Evolutionary conservation across 2,888 invertebrate genomes (phyloP).

Genomic region (Escarpia spicata): DNA sequence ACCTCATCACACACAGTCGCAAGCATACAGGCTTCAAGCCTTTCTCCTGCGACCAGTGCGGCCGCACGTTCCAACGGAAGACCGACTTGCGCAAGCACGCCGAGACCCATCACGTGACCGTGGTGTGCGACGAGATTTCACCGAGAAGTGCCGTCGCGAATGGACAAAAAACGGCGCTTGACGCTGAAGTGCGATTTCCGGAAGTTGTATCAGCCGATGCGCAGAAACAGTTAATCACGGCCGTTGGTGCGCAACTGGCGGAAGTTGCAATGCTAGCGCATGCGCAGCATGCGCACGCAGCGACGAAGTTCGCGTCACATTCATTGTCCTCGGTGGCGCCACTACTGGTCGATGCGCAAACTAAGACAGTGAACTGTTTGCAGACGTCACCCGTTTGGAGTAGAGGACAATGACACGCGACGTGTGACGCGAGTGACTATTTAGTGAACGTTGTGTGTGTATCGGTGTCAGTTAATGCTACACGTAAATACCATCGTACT

Average conservation of each 20-base stretch:
- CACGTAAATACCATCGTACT: neutral
- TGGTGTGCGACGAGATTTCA: neutral
- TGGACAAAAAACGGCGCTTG: neutral
- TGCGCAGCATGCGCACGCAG: neutral
- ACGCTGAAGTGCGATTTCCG: neutral
- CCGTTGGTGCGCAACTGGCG: neutral
- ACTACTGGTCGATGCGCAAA: neutral
- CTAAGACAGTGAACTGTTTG: neutral
- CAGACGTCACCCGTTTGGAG: neutral
- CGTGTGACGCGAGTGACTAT: neutral
- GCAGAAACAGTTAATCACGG: conserved; percentile 6
- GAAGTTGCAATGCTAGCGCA: neutral
- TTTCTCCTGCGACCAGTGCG: conserved; percentile 95
- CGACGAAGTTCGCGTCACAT: neutral
- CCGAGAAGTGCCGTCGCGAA: neutral
- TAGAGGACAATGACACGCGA: neutral
- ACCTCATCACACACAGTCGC: conserved; percentile 93
- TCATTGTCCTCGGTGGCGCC: neutral
- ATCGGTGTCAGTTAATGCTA: neutral
- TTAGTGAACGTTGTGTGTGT: neutral
- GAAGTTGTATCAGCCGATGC: neutral
- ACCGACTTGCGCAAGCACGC: neutral
- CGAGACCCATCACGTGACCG: neutral
- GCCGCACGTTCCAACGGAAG: conserved; percentile 80
- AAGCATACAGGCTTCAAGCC: conserved; percentile 99